phyloP scores from a whole-genome alignment of 2,797 vertebrate genomes.

The Sebastes oblongus region DNA sequence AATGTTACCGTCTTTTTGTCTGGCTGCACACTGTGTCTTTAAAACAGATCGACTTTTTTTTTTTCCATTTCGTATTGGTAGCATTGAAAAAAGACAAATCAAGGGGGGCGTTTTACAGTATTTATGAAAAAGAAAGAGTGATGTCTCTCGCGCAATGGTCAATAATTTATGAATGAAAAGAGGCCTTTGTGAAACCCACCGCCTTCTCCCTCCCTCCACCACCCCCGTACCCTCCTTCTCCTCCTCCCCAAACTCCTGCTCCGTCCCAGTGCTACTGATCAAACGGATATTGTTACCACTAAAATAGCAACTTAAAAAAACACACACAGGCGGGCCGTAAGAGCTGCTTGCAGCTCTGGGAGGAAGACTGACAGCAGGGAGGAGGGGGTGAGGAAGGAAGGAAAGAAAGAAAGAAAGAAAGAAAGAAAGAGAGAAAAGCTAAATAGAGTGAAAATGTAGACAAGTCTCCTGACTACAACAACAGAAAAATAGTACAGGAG shows the following conservation, averaged over 20 bases:
- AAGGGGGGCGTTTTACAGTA: slow-evolving; percentile 58
- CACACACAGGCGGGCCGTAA: slow-evolving; percentile 77
- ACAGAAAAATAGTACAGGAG: slow-evolving; percentile 72
- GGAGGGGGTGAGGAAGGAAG: background rate
- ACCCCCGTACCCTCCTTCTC: slow-evolving; percentile 24
- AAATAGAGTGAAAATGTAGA: background rate
- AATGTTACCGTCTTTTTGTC: background rate
- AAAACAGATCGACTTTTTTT: slow-evolving; percentile 15
- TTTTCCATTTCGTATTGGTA: slow-evolving; percentile 37
- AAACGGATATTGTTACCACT: slow-evolving; percentile 87
- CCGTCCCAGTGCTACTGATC: slow-evolving; percentile 75
- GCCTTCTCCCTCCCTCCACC: slow-evolving; percentile 7
- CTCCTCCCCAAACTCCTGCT: slow-evolving; percentile 52
- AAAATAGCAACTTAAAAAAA: slow-evolving; percentile 86
- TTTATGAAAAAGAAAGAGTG: slow-evolving; percentile 63
- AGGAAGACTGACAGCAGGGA: slow-evolving; percentile 45
- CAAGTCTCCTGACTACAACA: background rate
- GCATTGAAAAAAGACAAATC: slow-evolving; percentile 16
- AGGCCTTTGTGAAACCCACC: slow-evolving; percentile 80
- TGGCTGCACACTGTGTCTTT: background rate
- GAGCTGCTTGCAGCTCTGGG: slow-evolving; percentile 65
- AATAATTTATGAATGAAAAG: slow-evolving; percentile 87
- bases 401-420: background rate
- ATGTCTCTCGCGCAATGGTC: slow-evolving; percentile 64
- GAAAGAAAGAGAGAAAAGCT: background rate